Evolutionary conservation across 2,113 vertebrate species (phyloP).

Genomic region (Podocnemis expansa): DNA sequence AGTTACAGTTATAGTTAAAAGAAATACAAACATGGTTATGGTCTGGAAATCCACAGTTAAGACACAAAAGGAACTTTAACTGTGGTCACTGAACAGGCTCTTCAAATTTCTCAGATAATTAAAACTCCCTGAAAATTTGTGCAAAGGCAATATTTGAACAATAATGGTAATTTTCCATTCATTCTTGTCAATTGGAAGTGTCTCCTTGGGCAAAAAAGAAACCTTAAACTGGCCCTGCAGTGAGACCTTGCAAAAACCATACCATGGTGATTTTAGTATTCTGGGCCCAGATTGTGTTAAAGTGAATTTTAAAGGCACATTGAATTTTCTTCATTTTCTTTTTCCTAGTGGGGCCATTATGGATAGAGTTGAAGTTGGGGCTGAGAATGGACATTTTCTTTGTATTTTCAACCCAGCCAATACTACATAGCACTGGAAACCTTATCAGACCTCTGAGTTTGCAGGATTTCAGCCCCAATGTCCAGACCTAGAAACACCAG

Average conservation of each 20-base stretch:
- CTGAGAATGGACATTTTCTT: background rate
- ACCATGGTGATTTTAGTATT: background rate
- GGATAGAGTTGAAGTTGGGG: background rate
- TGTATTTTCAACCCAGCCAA: background rate
- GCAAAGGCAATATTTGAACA: background rate
- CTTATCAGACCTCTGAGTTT: background rate
- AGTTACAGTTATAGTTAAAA: background rate
- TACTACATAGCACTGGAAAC: background rate
- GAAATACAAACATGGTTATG: accelerated
- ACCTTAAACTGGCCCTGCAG: background rate
- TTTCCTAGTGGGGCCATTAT: background rate
- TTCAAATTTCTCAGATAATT: background rate
- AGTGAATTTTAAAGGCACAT: background rate
- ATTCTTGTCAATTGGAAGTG: background rate
- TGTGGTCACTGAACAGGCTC: background rate
- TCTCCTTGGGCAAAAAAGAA: background rate
- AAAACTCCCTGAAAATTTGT: background rate
- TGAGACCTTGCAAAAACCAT: background rate
- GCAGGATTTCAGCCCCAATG: background rate
- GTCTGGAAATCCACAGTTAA: background rate
- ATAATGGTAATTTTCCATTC: background rate
- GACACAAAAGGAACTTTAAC: background rate
- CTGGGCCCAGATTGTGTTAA: background rate
- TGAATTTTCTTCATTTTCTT: accelerated
- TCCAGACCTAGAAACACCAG: background rate